Percentiles rank a stretch among this genome's conserved stretches.
Evolutionary conservation across 2,888 invertebrate genomes (phyloP).

Genomic region (Brachyptera risi): DNA sequence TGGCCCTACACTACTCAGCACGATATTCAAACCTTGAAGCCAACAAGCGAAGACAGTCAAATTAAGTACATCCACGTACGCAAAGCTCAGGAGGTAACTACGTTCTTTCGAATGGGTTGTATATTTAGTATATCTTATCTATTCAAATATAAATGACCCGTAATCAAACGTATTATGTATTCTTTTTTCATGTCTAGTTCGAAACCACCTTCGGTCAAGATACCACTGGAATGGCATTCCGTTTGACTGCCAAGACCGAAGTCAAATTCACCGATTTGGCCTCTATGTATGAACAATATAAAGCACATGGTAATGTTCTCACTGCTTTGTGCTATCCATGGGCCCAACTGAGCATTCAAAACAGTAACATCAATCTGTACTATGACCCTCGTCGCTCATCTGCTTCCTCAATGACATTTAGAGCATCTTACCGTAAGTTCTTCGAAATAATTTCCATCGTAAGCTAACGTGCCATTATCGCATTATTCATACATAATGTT

Average conservation of each 20-base stretch:
- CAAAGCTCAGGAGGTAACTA: slow-evolving; percentile 34
- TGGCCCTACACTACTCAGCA: slow-evolving; percentile 60
- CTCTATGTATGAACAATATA: slow-evolving; percentile 40
- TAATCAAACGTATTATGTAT: too few species aligned
- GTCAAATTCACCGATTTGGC: slow-evolving; percentile 46
- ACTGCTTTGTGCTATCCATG: slow-evolving; percentile 34
- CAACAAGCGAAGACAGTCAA: slow-evolving; percentile 47
- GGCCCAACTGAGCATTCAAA: slow-evolving; percentile 45
- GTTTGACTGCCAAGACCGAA: slow-evolving; percentile 52
- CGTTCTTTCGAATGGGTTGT: too few species aligned
- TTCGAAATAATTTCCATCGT: too few species aligned
- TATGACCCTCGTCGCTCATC: slow-evolving; percentile 49
- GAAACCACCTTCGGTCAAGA: slow-evolving; percentile 33
- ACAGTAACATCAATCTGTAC: slow-evolving; percentile 50
- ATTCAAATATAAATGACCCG: too few species aligned
- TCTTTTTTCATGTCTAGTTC: too few species aligned
- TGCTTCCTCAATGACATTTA: slow-evolving; percentile 47
- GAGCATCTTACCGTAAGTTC: slow-evolving; percentile 39
- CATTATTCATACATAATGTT: too few species aligned
- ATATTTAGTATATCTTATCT: too few species aligned
- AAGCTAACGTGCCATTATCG: too few species aligned
- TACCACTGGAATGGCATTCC: slow-evolving; percentile 52
- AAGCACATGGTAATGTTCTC: slow-evolving; percentile 25
- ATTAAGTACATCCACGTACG: slow-evolving; percentile 34
- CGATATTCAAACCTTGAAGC: slow-evolving; percentile 52